A percentile compares a stretch with the other conserved stretches of the same genome.
These are phyloP conservation scores for Antheraea assamensis DNA, from an alignment of 2,888 invertebrate species.

Conservation along the genomic window DNA sequence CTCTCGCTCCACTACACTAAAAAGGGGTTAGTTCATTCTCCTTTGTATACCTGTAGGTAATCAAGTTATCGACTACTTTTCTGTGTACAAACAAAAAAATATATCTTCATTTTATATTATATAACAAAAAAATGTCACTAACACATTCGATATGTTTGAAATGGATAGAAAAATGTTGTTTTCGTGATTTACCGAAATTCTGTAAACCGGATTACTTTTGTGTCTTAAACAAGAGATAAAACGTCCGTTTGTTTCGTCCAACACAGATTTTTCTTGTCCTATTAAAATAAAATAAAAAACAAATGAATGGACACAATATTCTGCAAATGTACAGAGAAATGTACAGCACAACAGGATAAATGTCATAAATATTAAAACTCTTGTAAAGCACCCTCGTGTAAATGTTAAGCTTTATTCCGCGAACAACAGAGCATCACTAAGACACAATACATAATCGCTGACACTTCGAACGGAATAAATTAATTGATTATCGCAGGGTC, in stretches of 20 bases:
- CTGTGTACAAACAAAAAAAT: neutral
- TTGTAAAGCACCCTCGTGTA: slow-evolving; percentile 40
- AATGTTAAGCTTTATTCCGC: slow-evolving; percentile 46
- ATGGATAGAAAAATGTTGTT: neutral
- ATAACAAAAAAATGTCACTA: neutral
- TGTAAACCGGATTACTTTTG: neutral
- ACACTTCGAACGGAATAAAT: slow-evolving; percentile 58
- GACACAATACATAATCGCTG: slow-evolving; percentile 33
- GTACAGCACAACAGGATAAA: neutral
- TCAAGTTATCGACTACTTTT: neutral
- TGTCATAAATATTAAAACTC: slow-evolving; percentile 27
- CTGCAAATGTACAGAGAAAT: neutral
- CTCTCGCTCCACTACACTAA: slow-evolving; percentile 38
- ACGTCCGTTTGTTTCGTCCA: neutral
- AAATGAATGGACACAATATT: neutral
- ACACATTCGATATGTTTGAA: neutral
- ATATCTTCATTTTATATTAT: neutral
- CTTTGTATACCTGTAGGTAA: slow-evolving; percentile 5
- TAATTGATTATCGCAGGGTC: slow-evolving; percentile 67
- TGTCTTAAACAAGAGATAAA: neutral
- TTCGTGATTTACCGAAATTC: neutral
- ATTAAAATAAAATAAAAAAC: neutral
- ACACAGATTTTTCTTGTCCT: neutral
- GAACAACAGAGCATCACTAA: slow-evolving; percentile 32
- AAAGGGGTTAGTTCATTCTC: slow-evolving; percentile 37